Percentiles rank a stretch among this genome's conserved stretches.
phyloP scores from a whole-genome alignment of 2,888 invertebrate species.

The Clusia tigrina region DNA sequence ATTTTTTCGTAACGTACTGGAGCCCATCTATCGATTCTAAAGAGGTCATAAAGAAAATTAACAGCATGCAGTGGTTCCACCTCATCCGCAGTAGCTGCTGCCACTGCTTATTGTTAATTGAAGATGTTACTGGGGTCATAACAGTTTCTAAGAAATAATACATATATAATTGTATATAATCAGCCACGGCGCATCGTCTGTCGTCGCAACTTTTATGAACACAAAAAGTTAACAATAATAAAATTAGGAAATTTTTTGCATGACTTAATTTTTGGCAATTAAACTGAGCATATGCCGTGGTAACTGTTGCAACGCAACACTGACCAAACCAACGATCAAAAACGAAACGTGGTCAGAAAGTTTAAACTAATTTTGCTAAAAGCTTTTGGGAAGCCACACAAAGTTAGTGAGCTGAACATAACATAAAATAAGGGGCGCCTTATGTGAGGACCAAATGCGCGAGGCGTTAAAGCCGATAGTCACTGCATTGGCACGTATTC shows the following conservation, averaged over 20 bases:
- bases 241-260: constrained; percentile 17
- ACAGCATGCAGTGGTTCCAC: too few species aligned
- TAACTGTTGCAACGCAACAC: constrained; percentile 56
- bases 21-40: too few species aligned
- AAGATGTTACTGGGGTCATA: too few species aligned
- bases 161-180: too few species aligned
- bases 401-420: constrained; percentile 41
- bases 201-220: too few species aligned
- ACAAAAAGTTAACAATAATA: constrained; percentile 10
- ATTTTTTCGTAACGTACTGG: too few species aligned
- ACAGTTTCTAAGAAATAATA: too few species aligned
- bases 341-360: constrained; percentile 62
- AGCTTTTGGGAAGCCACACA: constrained; percentile 50
- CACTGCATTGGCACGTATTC: constrained; percentile 10
- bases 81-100: too few species aligned
- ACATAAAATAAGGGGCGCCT: constrained; percentile 30
- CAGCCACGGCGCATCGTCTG: too few species aligned
- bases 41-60: too few species aligned
- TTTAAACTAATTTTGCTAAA: constrained; percentile 64
- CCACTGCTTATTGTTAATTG: too few species aligned
- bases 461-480: constrained; percentile 20
- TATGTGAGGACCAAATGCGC: constrained; percentile 10
- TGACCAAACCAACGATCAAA: constrained; percentile 59
- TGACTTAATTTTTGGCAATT: constrained; percentile 1
- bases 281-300: constrained; percentile 18